Percentiles rank a stretch among this genome's conserved stretches.
Evolutionary conservation across 2,888 invertebrate species (phyloP).

Genomic region (Drosophila robusta): DNA sequence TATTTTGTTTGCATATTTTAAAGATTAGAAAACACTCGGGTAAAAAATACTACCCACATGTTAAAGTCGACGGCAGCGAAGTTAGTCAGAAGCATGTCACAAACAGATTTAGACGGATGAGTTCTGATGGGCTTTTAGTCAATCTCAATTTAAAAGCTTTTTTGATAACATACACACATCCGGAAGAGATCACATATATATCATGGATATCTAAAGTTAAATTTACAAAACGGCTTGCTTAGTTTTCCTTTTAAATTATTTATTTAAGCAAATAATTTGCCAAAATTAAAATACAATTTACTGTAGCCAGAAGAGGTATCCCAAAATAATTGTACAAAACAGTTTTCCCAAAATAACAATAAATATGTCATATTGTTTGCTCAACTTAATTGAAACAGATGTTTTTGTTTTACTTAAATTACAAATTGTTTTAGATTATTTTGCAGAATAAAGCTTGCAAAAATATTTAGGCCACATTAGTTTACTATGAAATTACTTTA

Average conservation of each 20-base stretch:
- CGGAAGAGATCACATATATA: no score
- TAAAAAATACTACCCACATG: conserved; percentile 33
- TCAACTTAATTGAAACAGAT: neutral
- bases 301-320: no score
- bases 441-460: no score
- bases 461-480: no score
- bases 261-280: no score
- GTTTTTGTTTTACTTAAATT: neutral
- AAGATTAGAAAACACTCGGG: conserved; percentile 51
- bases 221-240: no score
- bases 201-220: no score
- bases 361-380: neutral
- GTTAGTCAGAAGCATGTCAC: conserved; percentile 21
- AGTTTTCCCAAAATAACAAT: neutral
- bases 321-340: neutral
- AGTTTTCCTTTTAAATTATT: no score
- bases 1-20: conserved; percentile 49
- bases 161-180: neutral
- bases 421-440: no score
- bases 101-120: conserved; percentile 38
- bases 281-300: no score
- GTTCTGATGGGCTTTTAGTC: conserved; percentile 24
- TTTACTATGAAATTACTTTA: no score
- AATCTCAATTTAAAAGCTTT: neutral
- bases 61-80: conserved; percentile 8